Conservation (phyloP, 92 coral and sea anemone genomes). For the Ricordea florida region DNA sequence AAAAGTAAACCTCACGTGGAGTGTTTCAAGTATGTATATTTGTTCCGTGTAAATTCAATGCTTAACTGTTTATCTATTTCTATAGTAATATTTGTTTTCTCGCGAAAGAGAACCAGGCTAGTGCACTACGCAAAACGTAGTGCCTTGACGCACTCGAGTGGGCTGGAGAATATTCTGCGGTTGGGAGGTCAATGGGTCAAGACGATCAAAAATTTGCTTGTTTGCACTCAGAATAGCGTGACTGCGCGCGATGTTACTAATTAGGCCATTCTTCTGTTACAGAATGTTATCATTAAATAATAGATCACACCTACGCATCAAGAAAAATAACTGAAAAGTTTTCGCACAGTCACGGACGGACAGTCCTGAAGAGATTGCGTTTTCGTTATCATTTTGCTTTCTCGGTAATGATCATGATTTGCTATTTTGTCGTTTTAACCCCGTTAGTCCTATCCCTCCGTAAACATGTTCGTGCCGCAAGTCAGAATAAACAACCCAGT, state of each 20-base stretch:
- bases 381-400: not conserved
- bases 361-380: not conserved
- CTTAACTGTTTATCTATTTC: not conserved
- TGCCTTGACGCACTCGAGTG: constrained; percentile 38
- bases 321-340: not conserved
- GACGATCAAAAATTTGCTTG: not conserved
- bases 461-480: not conserved
- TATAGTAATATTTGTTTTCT: not conserved
- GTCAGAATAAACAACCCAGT: not conserved
- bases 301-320: constrained; percentile 12
- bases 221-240: constrained; percentile 11
- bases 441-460: not conserved
- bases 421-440: too few species aligned
- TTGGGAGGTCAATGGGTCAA: not conserved
- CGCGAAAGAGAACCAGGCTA: not conserved
- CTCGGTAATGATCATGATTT: too few species aligned
- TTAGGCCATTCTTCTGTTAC: not conserved
- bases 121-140: not conserved
- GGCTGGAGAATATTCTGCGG: constrained; percentile 2
- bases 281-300: not conserved
- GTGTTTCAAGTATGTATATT: too few species aligned
- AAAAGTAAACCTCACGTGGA: too few species aligned
- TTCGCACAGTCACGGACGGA: constrained; percentile 8
- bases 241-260: constrained; percentile 9
- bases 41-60: not conserved